Percentiles rank a stretch among this genome's conserved stretches.
Conservation (phyloP, 2,888 invertebrate species). For the Cotesia congregata region DNA sequence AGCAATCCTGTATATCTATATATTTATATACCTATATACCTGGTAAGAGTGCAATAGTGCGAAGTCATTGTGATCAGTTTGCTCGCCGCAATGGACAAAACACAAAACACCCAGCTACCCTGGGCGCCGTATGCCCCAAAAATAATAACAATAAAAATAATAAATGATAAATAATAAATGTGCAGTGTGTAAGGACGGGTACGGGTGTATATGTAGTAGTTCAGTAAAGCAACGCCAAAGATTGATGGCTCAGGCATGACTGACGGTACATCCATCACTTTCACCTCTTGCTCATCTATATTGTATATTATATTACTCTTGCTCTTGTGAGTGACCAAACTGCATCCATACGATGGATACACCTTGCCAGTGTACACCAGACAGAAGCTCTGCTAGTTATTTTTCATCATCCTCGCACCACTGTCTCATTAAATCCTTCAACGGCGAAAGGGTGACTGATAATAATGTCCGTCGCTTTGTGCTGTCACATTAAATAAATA, state of each 20-base stretch:
- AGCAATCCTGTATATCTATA: slow-evolving; percentile 2
- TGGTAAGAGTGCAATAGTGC: slow-evolving; percentile 51
- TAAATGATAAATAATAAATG: slow-evolving; percentile 63
- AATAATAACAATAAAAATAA: slow-evolving; percentile 47
- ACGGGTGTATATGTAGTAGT: no score
- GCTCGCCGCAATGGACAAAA: slow-evolving; percentile 50
- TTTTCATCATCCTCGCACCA: not conserved
- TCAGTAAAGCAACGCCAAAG: slow-evolving; percentile 50
- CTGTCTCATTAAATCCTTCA: not conserved
- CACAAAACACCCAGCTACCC: slow-evolving; percentile 12
- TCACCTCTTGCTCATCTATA: slow-evolving; percentile 41
- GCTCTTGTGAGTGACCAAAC: slow-evolving; percentile 53
- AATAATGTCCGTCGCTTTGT: not conserved
- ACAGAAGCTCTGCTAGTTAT: not conserved
- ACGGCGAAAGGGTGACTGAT: not conserved
- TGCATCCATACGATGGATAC: not conserved
- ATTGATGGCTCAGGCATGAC: slow-evolving; percentile 69
- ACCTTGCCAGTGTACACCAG: not conserved
- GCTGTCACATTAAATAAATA: not conserved
- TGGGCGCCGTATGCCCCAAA: slow-evolving; percentile 49
- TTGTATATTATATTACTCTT: no score
- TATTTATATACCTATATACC: slow-evolving; percentile 43
- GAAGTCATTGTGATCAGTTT: slow-evolving; percentile 61
- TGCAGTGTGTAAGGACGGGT: slow-evolving; percentile 30
- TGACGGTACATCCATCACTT: slow-evolving; percentile 70